Conservation (phyloP, 1,140 invertebrate genomes). For the Zaprionus vittiger region DNA sequence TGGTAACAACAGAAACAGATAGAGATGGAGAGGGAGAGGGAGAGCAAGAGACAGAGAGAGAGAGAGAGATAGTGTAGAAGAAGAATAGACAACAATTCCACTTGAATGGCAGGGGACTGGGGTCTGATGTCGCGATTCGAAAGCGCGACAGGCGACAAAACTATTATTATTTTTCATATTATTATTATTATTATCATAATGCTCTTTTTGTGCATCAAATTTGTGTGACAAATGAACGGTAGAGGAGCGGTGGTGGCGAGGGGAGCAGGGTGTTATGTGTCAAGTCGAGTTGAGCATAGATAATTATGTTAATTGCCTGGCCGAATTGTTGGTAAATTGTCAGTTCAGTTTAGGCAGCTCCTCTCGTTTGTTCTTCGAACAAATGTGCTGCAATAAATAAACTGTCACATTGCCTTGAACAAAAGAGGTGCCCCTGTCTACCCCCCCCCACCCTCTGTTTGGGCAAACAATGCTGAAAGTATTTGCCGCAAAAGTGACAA, state of each 20-base stretch:
- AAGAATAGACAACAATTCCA: conserved; percentile 5
- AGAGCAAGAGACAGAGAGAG: too few species aligned
- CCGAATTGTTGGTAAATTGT: conserved; percentile 42
- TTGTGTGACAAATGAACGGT: conserved; percentile 69
- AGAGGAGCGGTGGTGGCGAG: background rate
- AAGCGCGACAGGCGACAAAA: conserved; percentile 54
- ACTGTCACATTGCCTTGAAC: conserved; percentile 49
- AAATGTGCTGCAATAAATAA: conserved; percentile 56
- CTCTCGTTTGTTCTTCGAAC: background rate
- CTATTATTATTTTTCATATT: conserved; percentile 23
- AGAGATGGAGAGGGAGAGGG: conserved; percentile 15
- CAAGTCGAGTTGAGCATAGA: conserved; percentile 72
- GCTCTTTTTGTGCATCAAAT: conserved; percentile 68
- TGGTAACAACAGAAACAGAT: conserved; percentile 52
- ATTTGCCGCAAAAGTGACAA: conserved; percentile 20
- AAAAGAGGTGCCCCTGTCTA: conserved; percentile 30
- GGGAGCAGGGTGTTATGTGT: conserved; percentile 28
- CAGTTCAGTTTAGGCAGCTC: too few species aligned
- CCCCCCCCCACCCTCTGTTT: background rate
- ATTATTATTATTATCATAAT: conserved; percentile 11
- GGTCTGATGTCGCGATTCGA: conserved; percentile 48
- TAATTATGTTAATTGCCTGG: conserved; percentile 76
- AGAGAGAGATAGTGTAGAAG: background rate
- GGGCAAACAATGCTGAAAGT: conserved; percentile 39
- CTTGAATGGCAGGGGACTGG: background rate